Evolutionary conservation across 2,888 invertebrate species (phyloP).

Genomic region (Ditylenchus weischeri): DNA sequence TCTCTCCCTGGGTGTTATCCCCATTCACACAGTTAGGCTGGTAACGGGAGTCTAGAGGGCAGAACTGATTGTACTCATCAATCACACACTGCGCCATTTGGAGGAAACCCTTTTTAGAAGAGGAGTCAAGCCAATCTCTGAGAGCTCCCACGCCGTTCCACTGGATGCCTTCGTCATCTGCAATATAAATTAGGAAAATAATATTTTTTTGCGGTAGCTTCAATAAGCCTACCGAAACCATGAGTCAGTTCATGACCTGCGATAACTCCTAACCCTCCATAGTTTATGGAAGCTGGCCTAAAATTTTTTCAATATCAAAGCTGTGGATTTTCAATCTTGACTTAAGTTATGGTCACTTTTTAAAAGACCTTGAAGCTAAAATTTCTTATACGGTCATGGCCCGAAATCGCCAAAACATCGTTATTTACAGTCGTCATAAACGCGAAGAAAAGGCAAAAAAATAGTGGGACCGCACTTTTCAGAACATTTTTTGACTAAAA

Average conservation of each 20-base stretch:
- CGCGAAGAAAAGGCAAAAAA: too few species aligned
- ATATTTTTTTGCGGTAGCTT: background rate
- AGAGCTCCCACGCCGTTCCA: conserved; percentile 20
- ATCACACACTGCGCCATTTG: conserved; percentile 27
- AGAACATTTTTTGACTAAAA: too few species aligned
- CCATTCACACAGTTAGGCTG: conserved; percentile 55
- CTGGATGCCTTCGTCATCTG: conserved; percentile 28
- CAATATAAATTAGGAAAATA: background rate
- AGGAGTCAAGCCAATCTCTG: conserved; percentile 20
- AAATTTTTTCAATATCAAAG: conserved; percentile 16
- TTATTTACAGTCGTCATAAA: too few species aligned
- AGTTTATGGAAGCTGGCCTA: conserved; percentile 61
- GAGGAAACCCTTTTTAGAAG: conserved; percentile 17
- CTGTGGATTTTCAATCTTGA: too few species aligned
- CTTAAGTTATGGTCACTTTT: too few species aligned
- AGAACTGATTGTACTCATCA: conserved; percentile 43
- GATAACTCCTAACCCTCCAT: conserved; percentile 80
- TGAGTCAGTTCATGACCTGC: conserved; percentile 42
- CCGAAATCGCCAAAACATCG: too few species aligned
- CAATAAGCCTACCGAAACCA: conserved; percentile 59
- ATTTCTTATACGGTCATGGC: too few species aligned
- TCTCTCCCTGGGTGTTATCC: conserved; percentile 62
- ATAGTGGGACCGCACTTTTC: too few species aligned
- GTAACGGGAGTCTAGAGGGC: conserved; percentile 29
- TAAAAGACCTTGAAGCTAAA: too few species aligned